Base-by-base conservation (phyloP, 1,140 invertebrate genomes). In the Bombus superbus region DNA sequence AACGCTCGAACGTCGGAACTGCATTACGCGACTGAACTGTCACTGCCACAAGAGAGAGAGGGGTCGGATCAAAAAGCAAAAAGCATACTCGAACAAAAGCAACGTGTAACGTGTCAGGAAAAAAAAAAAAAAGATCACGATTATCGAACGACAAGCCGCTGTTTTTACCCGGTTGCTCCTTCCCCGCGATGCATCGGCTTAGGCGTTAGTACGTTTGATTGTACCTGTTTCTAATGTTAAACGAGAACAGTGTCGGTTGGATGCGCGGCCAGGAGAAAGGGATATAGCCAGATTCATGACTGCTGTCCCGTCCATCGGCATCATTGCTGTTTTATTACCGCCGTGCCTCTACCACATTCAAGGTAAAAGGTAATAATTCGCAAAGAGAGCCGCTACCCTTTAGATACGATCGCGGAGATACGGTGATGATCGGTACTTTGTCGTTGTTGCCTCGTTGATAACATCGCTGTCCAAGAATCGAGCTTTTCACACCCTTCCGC, bases 231-330 rank as follows among this genome's bases (percentile, higher is more conserved):
- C 92, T 92, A 92, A 94, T 94, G 91, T 94, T 92, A 93, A 94
- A 93, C 87, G 92, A 92, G 92, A 93, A 92, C 92, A 94, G 93
- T 92, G 89, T 92, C 91, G 91, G 89, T 93, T 83, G 93, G 94
- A 94, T 90, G 93, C 91, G 89, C 90, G 91, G 92, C 92, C 88
- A 93, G 90, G 86, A 92, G 90, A 90, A 93, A 93, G 89, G 92
- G 93, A 93, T 93, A 89, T 92, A 89, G 89, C 89, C 94, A 93
- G 92, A 93, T 94, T 92, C 92, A 92, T 91, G 92, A 92, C 92
- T 92, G 93, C 93, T 94, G 94, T 93, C 93, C 93, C 91, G 92
- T 94, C 88, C 93, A 94, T 92, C 94, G 92, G 88, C 94, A 92
- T 91, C 93, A 92, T 91, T 93, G 94, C 94, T 93, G 93, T 94